Evolutionary conservation across 2,888 invertebrate genomes (phyloP).

Genomic region (Trachelus stipa): DNA sequence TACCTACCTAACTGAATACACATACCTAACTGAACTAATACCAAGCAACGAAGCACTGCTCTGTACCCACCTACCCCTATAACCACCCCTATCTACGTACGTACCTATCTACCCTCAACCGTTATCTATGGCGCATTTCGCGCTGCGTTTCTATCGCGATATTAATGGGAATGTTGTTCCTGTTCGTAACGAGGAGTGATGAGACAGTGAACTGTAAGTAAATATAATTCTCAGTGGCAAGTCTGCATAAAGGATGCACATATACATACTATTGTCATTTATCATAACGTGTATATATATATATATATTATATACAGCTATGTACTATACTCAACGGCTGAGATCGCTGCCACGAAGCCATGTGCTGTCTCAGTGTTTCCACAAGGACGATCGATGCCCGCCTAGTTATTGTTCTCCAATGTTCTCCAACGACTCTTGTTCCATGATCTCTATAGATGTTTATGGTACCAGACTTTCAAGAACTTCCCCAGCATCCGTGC

Average conservation of each 20-base stretch:
- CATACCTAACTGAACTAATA: neutral
- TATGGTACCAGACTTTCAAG: neutral
- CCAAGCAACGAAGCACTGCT: neutral
- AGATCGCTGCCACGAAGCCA: neutral
- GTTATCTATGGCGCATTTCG: constrained; percentile 18
- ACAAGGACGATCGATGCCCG: neutral
- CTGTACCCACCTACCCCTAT: neutral
- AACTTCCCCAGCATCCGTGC: neutral
- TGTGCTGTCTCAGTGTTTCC: neutral
- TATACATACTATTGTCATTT: neutral
- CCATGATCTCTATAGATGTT: neutral
- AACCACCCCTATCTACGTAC: neutral
- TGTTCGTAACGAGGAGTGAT: constrained; percentile 31
- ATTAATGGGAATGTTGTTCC: constrained; percentile 40
- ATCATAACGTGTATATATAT: neutral
- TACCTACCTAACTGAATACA: neutral
- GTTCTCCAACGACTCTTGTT: neutral
- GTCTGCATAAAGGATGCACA: neutral
- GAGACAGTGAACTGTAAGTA: constrained; percentile 27
- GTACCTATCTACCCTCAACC: neutral
- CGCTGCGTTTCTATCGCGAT: constrained; percentile 28
- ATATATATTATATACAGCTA: neutral
- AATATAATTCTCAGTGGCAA: constrained; percentile 27
- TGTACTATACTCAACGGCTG: neutral
- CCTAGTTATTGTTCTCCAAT: neutral